phyloP scores from a whole-genome alignment of 1,140 invertebrate species.

The Drosophila albomicans region DNA sequence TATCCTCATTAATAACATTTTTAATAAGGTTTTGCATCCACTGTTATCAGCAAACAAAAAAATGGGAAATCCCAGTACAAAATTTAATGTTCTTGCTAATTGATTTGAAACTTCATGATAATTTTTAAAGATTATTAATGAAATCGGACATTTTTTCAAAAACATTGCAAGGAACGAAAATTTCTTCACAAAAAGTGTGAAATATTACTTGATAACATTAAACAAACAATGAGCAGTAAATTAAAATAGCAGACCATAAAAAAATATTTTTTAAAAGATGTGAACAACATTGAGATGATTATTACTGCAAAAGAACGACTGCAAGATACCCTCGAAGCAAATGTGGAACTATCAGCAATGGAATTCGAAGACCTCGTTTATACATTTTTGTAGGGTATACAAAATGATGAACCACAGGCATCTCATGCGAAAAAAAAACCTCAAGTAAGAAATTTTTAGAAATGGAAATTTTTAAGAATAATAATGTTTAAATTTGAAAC shows the following conservation, averaged over 20 bases:
- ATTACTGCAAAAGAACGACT: background rate
- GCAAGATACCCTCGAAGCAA: background rate
- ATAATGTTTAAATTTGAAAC: constrained; percentile 29
- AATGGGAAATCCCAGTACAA: background rate
- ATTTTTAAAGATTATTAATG: background rate
- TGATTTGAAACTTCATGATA: background rate
- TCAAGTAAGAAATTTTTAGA: constrained; percentile 20
- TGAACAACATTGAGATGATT: background rate
- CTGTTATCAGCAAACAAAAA: background rate
- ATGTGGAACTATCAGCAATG: too few species aligned
- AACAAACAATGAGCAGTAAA: constrained; percentile 28
- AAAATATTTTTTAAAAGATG: constrained; percentile 9
- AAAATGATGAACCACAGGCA: constrained; percentile 22
- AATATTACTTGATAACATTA: constrained; percentile 9
- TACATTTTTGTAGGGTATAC: background rate
- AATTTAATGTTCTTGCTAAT: background rate
- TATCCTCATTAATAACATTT: background rate
- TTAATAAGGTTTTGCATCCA: background rate
- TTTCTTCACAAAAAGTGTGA: constrained; percentile 6
- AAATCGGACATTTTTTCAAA: background rate
- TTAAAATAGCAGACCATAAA: constrained; percentile 19
- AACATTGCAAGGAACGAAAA: background rate
- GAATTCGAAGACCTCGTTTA: too few species aligned
- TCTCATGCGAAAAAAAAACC: constrained; percentile 20
- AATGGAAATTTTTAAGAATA: constrained; percentile 31